Conservation (phyloP, 2,888 invertebrate genomes). For the Hipparchia sbordonii region DNA sequence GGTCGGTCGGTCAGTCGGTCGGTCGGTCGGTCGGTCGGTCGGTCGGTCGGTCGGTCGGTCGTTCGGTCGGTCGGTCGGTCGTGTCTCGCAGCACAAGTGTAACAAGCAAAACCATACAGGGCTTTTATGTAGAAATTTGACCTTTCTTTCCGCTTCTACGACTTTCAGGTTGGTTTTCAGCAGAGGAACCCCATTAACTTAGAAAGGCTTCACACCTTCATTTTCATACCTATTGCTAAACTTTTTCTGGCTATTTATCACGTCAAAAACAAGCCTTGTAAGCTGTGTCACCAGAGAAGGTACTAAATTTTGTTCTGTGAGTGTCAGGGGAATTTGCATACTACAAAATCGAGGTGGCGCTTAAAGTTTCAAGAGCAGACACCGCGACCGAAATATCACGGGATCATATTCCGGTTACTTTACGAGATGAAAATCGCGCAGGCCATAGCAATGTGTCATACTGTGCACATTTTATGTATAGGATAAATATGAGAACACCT, state of each 20-base stretch:
- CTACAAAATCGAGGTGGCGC: slow-evolving; percentile 15
- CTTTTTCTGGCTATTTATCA: not conserved
- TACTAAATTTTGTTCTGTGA: slow-evolving; percentile 11
- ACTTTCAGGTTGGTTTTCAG: too few species aligned
- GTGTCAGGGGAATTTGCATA: slow-evolving; percentile 22
- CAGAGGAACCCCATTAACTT: too few species aligned
- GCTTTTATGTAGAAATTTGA: too few species aligned
- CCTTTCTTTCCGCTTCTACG: too few species aligned
- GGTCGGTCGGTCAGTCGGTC: too few species aligned
- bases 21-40: too few species aligned
- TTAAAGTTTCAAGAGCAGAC: slow-evolving; percentile 25
- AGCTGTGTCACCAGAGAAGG: not conserved
- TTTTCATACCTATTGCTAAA: not conserved
- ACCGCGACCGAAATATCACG: slow-evolving; percentile 17
- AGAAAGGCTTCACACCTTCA: too few species aligned
- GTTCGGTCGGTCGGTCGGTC: too few species aligned
- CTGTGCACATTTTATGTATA: not conserved
- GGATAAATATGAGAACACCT: not conserved
- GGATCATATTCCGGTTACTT: slow-evolving; percentile 20
- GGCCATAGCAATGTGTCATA: slow-evolving; percentile 7
- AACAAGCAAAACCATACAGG: too few species aligned
- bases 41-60: too few species aligned
- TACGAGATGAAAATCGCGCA: slow-evolving; percentile 20
- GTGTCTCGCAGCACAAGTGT: too few species aligned
- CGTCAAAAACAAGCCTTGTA: not conserved